Evolutionary conservation across 2,113 vertebrate genomes (phyloP).

Genomic region (Syrmaticus mikado): DNA sequence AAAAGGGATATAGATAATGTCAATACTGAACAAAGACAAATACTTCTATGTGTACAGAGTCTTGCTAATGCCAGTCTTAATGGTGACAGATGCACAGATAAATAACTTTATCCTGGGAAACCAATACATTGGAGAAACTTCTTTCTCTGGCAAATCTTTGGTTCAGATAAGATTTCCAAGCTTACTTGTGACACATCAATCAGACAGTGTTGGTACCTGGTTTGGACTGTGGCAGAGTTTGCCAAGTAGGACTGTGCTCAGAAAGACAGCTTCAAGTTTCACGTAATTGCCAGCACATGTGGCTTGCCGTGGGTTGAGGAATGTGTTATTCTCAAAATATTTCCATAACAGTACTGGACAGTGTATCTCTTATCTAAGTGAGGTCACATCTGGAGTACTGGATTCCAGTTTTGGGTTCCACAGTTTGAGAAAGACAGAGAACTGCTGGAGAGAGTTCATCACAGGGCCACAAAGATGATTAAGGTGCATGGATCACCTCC

Average conservation of each 20-base stretch:
- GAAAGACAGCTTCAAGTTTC: background rate
- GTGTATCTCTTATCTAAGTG: background rate
- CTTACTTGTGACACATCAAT: background rate
- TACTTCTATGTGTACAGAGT: background rate
- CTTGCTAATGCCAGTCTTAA: background rate
- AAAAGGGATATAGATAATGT: background rate
- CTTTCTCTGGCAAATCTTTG: background rate
- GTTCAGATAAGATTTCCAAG: background rate
- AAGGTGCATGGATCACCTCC: too few relatives aligned
- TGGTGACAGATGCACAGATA: background rate
- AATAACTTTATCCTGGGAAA: background rate
- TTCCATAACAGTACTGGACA: background rate
- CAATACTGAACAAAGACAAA: background rate
- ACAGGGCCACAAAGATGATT: too few relatives aligned
- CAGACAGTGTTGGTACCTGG: background rate
- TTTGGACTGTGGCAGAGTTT: background rate
- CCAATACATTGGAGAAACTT: background rate
- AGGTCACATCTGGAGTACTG: too few relatives aligned
- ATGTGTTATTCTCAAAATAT: background rate
- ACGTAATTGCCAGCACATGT: background rate
- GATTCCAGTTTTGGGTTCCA: too few relatives aligned
- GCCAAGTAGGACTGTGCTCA: background rate
- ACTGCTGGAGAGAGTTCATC: too few relatives aligned
- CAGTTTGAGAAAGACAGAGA: too few relatives aligned
- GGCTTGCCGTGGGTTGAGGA: fast-evolving